Conservation (phyloP, 2,797 vertebrate species). For the Sebastes hubbsi region DNA sequence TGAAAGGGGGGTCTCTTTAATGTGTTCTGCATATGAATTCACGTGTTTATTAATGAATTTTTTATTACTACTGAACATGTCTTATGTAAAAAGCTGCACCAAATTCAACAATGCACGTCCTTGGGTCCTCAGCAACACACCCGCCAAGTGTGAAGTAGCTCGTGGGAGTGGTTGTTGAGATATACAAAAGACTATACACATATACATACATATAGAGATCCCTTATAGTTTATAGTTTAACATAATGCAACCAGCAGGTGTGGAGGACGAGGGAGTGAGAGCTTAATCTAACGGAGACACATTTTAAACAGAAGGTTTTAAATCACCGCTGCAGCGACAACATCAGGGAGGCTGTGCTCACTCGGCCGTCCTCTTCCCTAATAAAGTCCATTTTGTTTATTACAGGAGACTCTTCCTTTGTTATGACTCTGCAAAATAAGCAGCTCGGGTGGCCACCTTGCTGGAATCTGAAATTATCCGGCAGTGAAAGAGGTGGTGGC, state of each 20-base stretch:
- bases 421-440: constrained; percentile 49
- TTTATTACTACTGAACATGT: no score
- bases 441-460: constrained; percentile 27
- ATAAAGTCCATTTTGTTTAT: constrained; percentile 23
- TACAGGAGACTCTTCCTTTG: constrained; percentile 1
- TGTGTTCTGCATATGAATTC: no score
- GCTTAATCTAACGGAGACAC: constrained; percentile 12
- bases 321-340: neutral
- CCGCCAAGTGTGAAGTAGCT: no score
- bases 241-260: neutral
- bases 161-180: no score
- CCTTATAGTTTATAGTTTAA: neutral
- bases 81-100: no score
- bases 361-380: neutral
- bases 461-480: constrained; percentile 49
- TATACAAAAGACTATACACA: no score
- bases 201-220: neutral
- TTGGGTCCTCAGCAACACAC: no score
- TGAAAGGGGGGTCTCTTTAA: no score
- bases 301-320: constrained; percentile 11
- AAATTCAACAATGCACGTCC: no score
- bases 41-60: no score
- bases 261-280: neutral
- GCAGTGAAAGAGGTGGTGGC: constrained; percentile 20
- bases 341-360: neutral